A percentile compares a stretch with the other conserved stretches of the same genome.
phyloP scores from a whole-genome alignment of 2,797 vertebrate genomes.

The Hydrolagus colliei region DNA sequence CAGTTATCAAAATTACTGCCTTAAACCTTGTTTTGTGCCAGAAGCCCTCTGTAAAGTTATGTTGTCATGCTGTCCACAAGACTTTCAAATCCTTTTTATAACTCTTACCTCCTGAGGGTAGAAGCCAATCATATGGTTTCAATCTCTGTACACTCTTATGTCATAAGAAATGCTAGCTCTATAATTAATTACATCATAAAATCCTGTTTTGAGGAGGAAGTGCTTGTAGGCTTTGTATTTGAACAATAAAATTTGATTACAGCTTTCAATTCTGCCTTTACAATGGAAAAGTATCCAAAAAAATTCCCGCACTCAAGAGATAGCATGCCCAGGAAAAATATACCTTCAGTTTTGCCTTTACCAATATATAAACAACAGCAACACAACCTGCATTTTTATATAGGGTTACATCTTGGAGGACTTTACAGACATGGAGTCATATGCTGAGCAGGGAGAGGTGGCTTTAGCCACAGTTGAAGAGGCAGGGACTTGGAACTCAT shows the following conservation, averaged over 20 bases:
- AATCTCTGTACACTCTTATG: conserved; percentile 32
- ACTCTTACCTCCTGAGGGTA: conserved; percentile 35
- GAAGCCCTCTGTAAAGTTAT: background rate
- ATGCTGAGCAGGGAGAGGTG: too few relatives aligned
- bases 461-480: too few relatives aligned
- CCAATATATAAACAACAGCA: too few relatives aligned
- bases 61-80: background rate
- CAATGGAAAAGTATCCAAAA: conserved; percentile 1
- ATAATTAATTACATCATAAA: conserved; percentile 39
- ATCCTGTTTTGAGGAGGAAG: conserved; percentile 33
- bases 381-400: too few relatives aligned
- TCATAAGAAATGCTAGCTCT: conserved; percentile 37
- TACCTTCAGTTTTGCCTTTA: background rate
- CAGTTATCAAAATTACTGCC: background rate
- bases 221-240: conserved; percentile 37
- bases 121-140: conserved; percentile 39
- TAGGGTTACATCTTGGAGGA: too few relatives aligned
- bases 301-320: conserved; percentile 3
- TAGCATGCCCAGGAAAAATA: background rate
- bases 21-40: conserved; percentile 9
- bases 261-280: conserved; percentile 29
- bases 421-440: too few relatives aligned
- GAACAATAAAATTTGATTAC: conserved; percentile 35
- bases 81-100: conserved; percentile 6
- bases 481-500: too few relatives aligned